phyloP scores from a whole-genome alignment of 2,797 vertebrate species.

The Pipistrellus kuhlii region DNA sequence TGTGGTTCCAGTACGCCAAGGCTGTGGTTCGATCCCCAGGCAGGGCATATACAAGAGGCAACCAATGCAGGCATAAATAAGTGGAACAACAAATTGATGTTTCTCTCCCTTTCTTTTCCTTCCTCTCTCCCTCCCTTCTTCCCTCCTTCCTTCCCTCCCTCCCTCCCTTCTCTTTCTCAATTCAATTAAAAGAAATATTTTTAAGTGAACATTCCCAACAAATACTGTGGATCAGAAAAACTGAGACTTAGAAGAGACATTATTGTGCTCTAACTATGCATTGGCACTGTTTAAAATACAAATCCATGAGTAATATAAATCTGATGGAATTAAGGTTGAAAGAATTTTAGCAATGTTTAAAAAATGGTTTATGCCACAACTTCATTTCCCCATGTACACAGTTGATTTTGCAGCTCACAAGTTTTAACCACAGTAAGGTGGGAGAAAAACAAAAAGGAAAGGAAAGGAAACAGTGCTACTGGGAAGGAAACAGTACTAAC shows the following conservation, averaged over 20 bases:
- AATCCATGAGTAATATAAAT: background rate
- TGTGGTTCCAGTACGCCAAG: background rate
- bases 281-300: constrained; percentile 5
- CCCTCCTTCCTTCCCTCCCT: no score
- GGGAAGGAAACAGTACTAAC: background rate
- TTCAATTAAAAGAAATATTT: background rate
- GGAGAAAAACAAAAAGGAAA: background rate
- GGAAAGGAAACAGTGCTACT: background rate
- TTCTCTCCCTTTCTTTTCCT: background rate
- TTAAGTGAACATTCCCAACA: constrained; percentile 13
- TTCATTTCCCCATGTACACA: background rate
- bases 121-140: background rate
- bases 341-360: background rate
- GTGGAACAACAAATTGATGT: background rate
- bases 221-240: constrained; percentile 19
- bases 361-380: background rate
- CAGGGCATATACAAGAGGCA: background rate
- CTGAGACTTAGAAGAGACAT: background rate
- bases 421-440: background rate
- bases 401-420: background rate
- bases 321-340: background rate
- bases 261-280: background rate
- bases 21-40: background rate
- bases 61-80: background rate
- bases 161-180: background rate